A percentile compares a stretch with the other conserved stretches of the same genome.
These are phyloP conservation scores for Habropoda laboriosa DNA, from an alignment of 1,140 invertebrate genomes.

Conservation along the genomic window DNA sequence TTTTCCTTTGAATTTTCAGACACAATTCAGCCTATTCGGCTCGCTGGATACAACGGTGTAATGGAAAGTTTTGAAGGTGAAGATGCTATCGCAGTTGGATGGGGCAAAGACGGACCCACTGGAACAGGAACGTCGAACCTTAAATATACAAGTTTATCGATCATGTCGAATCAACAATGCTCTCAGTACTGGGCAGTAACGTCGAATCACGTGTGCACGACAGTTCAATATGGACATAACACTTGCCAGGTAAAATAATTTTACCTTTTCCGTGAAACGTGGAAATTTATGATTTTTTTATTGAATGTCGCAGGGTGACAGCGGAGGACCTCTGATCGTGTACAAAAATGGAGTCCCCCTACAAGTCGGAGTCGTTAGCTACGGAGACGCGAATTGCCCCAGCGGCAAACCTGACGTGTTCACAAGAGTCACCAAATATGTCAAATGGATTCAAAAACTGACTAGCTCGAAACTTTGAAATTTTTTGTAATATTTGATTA, in stretches of 20 bases:
- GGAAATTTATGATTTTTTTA: background rate
- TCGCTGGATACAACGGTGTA: background rate
- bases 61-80: background rate
- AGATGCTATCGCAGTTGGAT: slow-evolving; percentile 52
- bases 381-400: slow-evolving; percentile 64
- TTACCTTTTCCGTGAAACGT: background rate
- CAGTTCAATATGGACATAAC: slow-evolving; percentile 27
- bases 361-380: slow-evolving; percentile 69
- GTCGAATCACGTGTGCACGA: slow-evolving; percentile 58
- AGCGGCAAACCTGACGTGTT: slow-evolving; percentile 62
- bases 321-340: slow-evolving; percentile 63
- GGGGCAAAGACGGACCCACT: slow-evolving; percentile 50
- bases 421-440: slow-evolving; percentile 40
- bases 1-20: background rate
- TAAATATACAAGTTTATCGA: slow-evolving; percentile 52
- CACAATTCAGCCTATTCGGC: background rate
- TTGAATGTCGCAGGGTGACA: slow-evolving; percentile 56
- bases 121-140: slow-evolving; percentile 23
- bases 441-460: slow-evolving; percentile 26
- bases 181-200: slow-evolving; percentile 38
- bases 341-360: slow-evolving; percentile 19
- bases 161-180: slow-evolving; percentile 60
- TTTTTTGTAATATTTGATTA: background rate
- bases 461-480: slow-evolving; percentile 16
- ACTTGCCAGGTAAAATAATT: slow-evolving; percentile 57